These are phyloP conservation scores for Dioctria linearis DNA, from an alignment of 2,888 invertebrate species.

Conservation along the genomic window DNA sequence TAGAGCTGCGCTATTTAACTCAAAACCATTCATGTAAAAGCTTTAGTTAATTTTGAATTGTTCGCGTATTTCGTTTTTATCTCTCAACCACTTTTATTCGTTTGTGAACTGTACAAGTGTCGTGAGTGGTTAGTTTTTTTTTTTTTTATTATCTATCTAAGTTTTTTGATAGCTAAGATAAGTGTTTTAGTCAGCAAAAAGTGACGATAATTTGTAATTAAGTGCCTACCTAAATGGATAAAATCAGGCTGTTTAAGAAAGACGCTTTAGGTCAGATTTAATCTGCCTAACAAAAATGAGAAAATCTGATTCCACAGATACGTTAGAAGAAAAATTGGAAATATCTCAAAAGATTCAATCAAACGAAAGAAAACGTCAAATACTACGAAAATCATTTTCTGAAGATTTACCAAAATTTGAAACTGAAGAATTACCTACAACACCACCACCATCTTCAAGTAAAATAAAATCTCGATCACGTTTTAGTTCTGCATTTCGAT, in stretches of 20 bases:
- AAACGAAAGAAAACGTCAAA: slow-evolving; percentile 5
- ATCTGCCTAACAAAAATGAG: slow-evolving; percentile 51
- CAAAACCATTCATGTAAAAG: neutral
- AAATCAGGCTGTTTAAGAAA: neutral
- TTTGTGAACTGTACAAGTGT: neutral
- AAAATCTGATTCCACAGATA: slow-evolving; percentile 53
- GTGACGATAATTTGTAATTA: neutral
- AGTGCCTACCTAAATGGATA: slow-evolving; percentile 10
- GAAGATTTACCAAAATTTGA: slow-evolving; percentile 51
- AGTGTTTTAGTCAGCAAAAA: neutral
- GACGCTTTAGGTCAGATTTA: neutral
- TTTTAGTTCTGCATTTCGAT: slow-evolving; percentile 67
- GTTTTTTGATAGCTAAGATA: neutral
- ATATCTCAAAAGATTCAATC: neutral
- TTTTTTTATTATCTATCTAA: neutral
- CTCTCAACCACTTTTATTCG: slow-evolving; percentile 3
- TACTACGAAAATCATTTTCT: slow-evolving; percentile 48
- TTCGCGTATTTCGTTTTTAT: slow-evolving; percentile 20
- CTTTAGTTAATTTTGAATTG: slow-evolving; percentile 8
- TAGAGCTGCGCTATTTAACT: slow-evolving; percentile 17
- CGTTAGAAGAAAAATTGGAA: slow-evolving; percentile 53
- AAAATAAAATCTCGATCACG: slow-evolving; percentile 67
- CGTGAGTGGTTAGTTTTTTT: neutral
- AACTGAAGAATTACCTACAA: slow-evolving; percentile 58
- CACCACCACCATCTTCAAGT: slow-evolving; percentile 56